A percentile compares a stretch with the other conserved stretches of the same genome.
These are phyloP conservation scores for Coleophora deauratella DNA, from an alignment of 2,888 invertebrate species.

Conservation along the genomic window DNA sequence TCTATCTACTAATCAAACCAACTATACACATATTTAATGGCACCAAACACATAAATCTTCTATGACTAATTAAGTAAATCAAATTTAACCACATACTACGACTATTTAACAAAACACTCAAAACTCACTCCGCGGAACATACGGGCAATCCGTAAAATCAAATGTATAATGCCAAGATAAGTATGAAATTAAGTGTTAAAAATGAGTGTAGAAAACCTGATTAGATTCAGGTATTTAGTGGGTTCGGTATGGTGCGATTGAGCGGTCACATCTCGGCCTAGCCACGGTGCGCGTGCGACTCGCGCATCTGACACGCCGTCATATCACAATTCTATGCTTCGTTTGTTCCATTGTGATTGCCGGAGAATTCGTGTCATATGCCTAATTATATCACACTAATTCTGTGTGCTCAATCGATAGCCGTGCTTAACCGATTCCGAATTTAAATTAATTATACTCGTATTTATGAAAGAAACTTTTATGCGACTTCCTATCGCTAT, in stretches of 20 bases:
- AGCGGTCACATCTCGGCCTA: constrained; percentile 55
- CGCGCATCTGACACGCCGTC: constrained; percentile 58
- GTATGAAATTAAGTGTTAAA: constrained; percentile 73
- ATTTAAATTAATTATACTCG: constrained; percentile 10
- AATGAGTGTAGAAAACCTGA: constrained; percentile 73
- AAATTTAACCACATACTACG: background rate
- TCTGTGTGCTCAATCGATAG: constrained; percentile 54
- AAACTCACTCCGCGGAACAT: constrained; percentile 12
- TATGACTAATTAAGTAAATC: background rate
- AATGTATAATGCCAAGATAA: constrained; percentile 63
- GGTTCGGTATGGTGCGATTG: constrained; percentile 43
- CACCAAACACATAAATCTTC: background rate
- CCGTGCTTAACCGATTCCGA: constrained; percentile 32
- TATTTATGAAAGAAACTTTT: constrained; percentile 18
- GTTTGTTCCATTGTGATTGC: constrained; percentile 66
- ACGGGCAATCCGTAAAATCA: constrained; percentile 53
- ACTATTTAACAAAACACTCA: background rate
- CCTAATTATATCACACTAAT: constrained; percentile 65
- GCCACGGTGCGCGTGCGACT: constrained; percentile 22
- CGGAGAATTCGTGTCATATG: constrained; percentile 69
- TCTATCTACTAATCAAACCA: too few species aligned
- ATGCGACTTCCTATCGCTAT: constrained; percentile 11
- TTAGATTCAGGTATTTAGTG: constrained; percentile 71
- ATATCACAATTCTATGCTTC: constrained; percentile 66
- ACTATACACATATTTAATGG: too few species aligned